Percentiles rank a stretch among this genome's conserved stretches.
Evolutionary conservation across 1,140 invertebrate species (phyloP).

Genomic region (Mylabris phalerata): DNA sequence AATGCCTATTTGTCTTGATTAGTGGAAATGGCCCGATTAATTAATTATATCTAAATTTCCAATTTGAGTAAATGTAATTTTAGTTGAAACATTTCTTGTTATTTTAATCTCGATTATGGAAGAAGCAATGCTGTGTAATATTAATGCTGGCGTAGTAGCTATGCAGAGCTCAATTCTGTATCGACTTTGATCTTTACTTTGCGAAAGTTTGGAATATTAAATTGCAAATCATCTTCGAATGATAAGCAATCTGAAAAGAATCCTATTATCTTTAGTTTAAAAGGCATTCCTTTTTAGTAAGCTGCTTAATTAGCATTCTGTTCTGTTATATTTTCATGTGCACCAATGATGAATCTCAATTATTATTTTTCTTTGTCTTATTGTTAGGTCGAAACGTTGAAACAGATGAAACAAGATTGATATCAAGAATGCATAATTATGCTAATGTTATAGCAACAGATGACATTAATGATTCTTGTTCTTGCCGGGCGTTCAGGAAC

Average conservation of each 20-base stretch:
- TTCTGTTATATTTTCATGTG: conserved; percentile 9
- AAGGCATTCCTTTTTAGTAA: conserved; percentile 21
- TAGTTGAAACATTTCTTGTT: too few relatives aligned
- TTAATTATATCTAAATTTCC: too few relatives aligned
- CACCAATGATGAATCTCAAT: conserved; percentile 23
- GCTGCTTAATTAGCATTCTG: conserved; percentile 32
- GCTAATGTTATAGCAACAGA: conserved; percentile 29
- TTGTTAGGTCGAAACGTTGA: conserved; percentile 2
- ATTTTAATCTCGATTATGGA: too few relatives aligned
- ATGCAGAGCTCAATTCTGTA: too few relatives aligned
- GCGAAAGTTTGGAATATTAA: conserved; percentile 27
- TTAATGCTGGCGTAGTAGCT: too few relatives aligned
- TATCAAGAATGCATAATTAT: conserved; percentile 26
- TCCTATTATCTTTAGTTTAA: conserved; percentile 20
- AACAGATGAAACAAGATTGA: conserved; percentile 6
- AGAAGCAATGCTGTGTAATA: too few relatives aligned
- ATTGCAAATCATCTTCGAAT: conserved; percentile 27
- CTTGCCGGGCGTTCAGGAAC: conserved; percentile 14
- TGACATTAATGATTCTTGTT: conserved; percentile 28
- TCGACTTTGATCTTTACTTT: conserved; percentile 18
- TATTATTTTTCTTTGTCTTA: conserved; percentile 15
- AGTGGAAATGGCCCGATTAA: too few relatives aligned
- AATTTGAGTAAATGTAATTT: too few relatives aligned
- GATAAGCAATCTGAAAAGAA: conserved; percentile 18
- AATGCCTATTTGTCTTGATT: too few relatives aligned